phyloP scores from a whole-genome alignment of 2,888 invertebrate species.

The Cerastoderma edule region DNA sequence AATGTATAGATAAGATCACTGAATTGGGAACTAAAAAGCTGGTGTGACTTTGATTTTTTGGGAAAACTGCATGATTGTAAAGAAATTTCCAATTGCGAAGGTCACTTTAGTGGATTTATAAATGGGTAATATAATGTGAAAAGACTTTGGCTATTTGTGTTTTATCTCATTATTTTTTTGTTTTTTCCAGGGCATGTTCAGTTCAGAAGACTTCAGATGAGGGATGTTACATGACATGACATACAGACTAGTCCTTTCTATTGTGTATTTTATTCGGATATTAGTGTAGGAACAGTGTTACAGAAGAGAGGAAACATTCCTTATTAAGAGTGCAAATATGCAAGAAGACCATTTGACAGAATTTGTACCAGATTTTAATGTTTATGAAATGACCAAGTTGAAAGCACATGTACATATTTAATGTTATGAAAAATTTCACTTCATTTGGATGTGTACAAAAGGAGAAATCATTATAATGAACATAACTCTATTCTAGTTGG shows the following conservation, averaged over 20 bases:
- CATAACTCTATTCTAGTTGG: no score
- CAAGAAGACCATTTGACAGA: no score
- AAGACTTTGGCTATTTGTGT: not conserved
- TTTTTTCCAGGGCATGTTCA: constrained; percentile 92
- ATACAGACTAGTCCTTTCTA: constrained; percentile 5
- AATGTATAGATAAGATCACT: no score
- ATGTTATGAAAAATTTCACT: no score
- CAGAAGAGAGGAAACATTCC: not conserved
- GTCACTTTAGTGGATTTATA: not conserved
- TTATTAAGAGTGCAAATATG: no score
- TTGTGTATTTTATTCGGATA: constrained; percentile 18
- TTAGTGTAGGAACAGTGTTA: not conserved
- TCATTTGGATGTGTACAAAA: no score
- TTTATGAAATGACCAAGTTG: no score
- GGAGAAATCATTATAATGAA: no score
- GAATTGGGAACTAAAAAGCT: no score
- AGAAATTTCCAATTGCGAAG: not conserved
- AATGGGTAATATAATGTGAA: not conserved
- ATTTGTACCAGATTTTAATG: no score
- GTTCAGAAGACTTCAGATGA: constrained; percentile 91
- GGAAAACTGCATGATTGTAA: not conserved
- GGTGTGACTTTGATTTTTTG: not conserved
- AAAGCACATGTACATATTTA: no score
- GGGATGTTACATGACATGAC: not conserved
- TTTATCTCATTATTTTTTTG: constrained; percentile 62